Conservation (phyloP, 2,888 invertebrate genomes). For the Trisateles emortualis region DNA sequence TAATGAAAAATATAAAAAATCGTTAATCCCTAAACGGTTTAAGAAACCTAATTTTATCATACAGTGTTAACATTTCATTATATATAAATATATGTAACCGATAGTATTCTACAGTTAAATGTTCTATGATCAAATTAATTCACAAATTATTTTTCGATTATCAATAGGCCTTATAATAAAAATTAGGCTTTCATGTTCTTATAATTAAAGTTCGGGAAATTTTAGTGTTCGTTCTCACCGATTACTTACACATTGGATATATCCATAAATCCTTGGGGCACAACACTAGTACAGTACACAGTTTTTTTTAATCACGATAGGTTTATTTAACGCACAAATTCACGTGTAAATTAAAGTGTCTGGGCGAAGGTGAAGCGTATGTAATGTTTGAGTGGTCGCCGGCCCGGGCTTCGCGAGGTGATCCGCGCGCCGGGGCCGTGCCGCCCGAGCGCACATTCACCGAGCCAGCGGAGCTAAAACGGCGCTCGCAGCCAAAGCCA, state of each 20-base stretch:
- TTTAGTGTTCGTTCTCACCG: slow-evolving; percentile 43
- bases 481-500: slow-evolving; percentile 80
- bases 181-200: slow-evolving; percentile 77
- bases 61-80: slow-evolving; percentile 81
- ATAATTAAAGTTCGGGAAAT: slow-evolving; percentile 52
- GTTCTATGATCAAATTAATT: slow-evolving; percentile 50
- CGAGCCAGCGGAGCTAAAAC: slow-evolving; percentile 82
- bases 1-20: slow-evolving; percentile 85
- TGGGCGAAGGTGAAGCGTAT: slow-evolving; percentile 74
- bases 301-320: slow-evolving; percentile 42
- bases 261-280: slow-evolving; percentile 59
- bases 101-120: slow-evolving; percentile 62
- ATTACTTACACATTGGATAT: slow-evolving; percentile 49
- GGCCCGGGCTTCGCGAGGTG: slow-evolving; percentile 79
- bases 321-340: slow-evolving; percentile 52
- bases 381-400: slow-evolving; percentile 72
- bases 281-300: slow-evolving; percentile 50
- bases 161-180: slow-evolving; percentile 80
- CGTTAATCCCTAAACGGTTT: slow-evolving; percentile 81
- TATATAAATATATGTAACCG: slow-evolving; percentile 76
- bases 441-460: slow-evolving; percentile 85
- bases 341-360: slow-evolving; percentile 81
- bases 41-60: slow-evolving; percentile 84
- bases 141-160: slow-evolving; percentile 66
- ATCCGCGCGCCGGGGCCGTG: slow-evolving; percentile 77